Conservation (phyloP, 1,140 invertebrate genomes). For the Theocolax elegans region DNA sequence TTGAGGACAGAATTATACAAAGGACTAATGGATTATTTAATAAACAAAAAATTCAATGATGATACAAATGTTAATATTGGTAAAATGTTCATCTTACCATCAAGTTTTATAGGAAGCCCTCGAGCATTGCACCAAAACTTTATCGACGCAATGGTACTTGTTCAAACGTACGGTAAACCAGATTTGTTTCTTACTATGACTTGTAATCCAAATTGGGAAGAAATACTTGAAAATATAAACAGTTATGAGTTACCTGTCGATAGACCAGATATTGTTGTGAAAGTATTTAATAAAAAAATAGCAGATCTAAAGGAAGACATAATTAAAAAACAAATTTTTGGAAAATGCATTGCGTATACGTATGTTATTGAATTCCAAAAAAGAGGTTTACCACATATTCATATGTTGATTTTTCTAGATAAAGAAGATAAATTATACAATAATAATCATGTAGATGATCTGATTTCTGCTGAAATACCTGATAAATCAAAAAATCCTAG, state of each 20-base stretch:
- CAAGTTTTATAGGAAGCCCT: constrained; percentile 27
- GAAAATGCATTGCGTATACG: too few relatives aligned
- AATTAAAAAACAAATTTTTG: constrained; percentile 32
- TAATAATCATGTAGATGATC: constrained; percentile 22
- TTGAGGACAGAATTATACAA: constrained; percentile 25
- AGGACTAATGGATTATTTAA: constrained; percentile 29
- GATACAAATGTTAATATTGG: constrained; percentile 15
- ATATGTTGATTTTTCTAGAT: constrained; percentile 36
- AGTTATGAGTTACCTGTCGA: background rate
- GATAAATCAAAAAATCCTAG: constrained; percentile 16
- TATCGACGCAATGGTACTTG: too few relatives aligned
- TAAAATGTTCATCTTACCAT: constrained; percentile 34
- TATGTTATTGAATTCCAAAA: too few relatives aligned
- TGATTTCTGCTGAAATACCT: constrained; percentile 37
- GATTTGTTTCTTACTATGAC: constrained; percentile 37
- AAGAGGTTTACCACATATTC: too few relatives aligned
- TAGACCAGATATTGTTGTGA: background rate
- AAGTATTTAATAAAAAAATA: constrained; percentile 10
- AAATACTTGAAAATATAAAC: constrained; percentile 34
- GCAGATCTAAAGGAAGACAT: constrained; percentile 25
- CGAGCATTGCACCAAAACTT: background rate
- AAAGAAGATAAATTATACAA: constrained; percentile 25
- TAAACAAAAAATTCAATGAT: constrained; percentile 23
- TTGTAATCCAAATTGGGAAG: constrained; percentile 27
- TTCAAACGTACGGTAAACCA: too few relatives aligned